Percentiles rank a stretch among this genome's conserved stretches.
These are phyloP conservation scores for Gasterosteus nipponicus DNA, from an alignment of 2,113 vertebrate species.

Conservation along the genomic window DNA sequence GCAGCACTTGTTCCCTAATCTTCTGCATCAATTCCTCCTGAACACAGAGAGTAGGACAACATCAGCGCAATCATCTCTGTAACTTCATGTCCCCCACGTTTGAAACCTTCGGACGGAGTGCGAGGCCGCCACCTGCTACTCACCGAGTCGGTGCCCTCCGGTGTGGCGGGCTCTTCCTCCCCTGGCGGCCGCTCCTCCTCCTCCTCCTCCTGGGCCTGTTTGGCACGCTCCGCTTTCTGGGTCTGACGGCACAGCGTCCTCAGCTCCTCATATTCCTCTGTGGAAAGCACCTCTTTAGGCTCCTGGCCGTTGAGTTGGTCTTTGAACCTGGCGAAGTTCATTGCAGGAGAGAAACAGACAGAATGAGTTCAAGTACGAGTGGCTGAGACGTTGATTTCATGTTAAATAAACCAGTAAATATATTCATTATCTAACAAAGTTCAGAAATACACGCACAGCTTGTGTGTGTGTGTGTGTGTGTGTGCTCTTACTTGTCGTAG, in stretches of 20 bases:
- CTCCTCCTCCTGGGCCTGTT: constrained; percentile 75
- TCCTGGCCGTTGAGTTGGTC: constrained; percentile 76
- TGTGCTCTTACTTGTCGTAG: constrained; percentile 83
- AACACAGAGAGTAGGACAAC: not conserved
- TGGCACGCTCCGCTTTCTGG: constrained; percentile 74
- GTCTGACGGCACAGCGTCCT: constrained; percentile 74
- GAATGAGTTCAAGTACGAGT: not conserved
- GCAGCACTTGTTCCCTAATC: constrained; percentile 81
- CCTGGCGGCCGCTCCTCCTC: constrained; percentile 81
- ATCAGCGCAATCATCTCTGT: not conserved
- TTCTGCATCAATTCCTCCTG: constrained; percentile 84
- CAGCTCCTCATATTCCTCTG: constrained; percentile 82
- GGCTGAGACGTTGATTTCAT: not conserved
- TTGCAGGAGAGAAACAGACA: not conserved
- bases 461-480: no score
- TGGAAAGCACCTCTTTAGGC: constrained; percentile 78
- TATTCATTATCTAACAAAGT: not conserved
- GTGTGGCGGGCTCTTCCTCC: constrained; percentile 78
- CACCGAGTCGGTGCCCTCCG: constrained; percentile 72
- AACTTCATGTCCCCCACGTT: not conserved
- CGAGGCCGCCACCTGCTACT: constrained; percentile 37
- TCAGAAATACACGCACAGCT: not conserved
- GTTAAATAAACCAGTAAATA: not conserved
- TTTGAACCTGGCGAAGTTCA: constrained; percentile 79
- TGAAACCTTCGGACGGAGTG: not conserved